Evolutionary conservation across 2,888 invertebrate genomes (phyloP).

Genomic region (Erebia epiphron): DNA sequence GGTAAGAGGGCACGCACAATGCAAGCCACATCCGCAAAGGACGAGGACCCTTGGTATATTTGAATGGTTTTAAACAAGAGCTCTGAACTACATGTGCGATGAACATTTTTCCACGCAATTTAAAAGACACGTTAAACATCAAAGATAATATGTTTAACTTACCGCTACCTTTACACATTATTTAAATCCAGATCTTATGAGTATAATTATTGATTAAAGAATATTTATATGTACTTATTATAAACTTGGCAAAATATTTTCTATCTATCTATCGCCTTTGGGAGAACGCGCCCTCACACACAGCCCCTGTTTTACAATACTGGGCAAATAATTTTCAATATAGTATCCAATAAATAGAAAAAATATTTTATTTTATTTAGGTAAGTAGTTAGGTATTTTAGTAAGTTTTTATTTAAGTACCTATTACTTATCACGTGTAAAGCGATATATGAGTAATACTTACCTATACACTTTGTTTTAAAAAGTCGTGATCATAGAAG

Average conservation of each 20-base stretch:
- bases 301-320: too few species aligned
- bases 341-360: too few species aligned
- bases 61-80: conserved; percentile 33
- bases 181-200: not conserved
- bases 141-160: not conserved
- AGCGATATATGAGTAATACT: not conserved
- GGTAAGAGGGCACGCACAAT: conserved; percentile 36
- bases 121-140: conserved; percentile 18
- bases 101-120: conserved; percentile 18
- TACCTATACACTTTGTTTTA: not conserved
- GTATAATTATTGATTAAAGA: too few species aligned
- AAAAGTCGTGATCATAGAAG: conserved; percentile 13
- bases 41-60: conserved; percentile 36
- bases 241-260: too few species aligned
- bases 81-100: conserved; percentile 14
- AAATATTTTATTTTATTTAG: too few species aligned
- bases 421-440: not conserved
- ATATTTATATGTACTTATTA: too few species aligned
- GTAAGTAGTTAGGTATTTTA: too few species aligned
- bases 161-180: not conserved
- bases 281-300: too few species aligned
- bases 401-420: not conserved
- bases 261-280: too few species aligned
- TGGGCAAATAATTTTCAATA: too few species aligned
- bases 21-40: conserved; percentile 62